Conservation (phyloP, 2,888 invertebrate species). For the Abscondita cerata region DNA sequence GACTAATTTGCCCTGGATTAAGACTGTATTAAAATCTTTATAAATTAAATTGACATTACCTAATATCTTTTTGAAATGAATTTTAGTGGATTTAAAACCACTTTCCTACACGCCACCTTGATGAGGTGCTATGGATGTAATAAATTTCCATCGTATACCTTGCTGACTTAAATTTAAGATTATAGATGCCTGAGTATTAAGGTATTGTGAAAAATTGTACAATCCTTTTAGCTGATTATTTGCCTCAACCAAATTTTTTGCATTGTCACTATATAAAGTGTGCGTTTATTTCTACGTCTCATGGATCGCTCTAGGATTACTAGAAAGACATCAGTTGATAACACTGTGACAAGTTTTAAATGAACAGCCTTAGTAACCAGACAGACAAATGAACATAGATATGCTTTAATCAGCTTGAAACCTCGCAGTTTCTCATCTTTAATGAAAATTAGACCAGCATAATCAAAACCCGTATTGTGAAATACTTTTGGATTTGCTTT, state of each 20-base stretch:
- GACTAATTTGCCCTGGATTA: neutral
- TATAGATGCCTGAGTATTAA: neutral
- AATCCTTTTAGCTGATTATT: neutral
- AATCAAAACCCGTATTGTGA: no score
- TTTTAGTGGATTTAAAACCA: neutral
- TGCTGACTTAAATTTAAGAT: neutral
- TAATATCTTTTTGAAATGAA: no score
- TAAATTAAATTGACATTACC: neutral
- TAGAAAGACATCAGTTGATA: neutral
- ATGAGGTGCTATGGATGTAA: no score
- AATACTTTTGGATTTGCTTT: no score
- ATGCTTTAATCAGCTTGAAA: neutral
- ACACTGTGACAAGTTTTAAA: neutral
- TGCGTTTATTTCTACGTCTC: neutral
- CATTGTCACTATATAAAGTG: neutral
- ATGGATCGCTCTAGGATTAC: neutral
- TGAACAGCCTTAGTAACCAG: no score
- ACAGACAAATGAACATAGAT: no score
- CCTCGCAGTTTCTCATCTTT: neutral
- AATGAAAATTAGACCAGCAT: no score
- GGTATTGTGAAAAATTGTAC: neutral
- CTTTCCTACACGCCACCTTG: no score
- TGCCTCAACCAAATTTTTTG: neutral
- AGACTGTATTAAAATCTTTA: neutral
- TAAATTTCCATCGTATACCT: no score